Conservation (phyloP, 2,888 invertebrate genomes). For the Machimus rusticus region DNA sequence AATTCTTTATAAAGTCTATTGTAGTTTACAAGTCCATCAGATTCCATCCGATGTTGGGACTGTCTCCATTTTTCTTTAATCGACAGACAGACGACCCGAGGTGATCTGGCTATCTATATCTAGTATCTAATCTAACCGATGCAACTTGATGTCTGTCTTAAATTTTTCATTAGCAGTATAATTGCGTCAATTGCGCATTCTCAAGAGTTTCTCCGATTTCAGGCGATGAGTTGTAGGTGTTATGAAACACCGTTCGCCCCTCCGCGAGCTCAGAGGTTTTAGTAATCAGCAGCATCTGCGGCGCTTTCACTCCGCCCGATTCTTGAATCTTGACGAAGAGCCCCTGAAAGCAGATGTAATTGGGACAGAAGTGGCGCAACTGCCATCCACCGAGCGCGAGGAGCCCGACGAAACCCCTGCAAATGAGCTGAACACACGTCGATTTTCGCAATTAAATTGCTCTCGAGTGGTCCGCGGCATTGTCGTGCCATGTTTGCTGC, state of each 20-base stretch:
- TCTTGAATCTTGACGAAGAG: not conserved
- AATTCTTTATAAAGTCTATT: not conserved
- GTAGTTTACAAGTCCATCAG: not conserved
- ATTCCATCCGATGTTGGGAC: not conserved
- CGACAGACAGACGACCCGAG: not conserved
- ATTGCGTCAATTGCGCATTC: slow-evolving; percentile 4
- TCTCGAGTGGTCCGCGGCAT: not conserved
- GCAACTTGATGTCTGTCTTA: not conserved
- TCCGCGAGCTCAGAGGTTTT: not conserved
- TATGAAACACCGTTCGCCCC: not conserved
- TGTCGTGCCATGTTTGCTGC: not conserved
- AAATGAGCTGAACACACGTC: not conserved
- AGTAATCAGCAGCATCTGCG: not conserved
- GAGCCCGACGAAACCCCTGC: not conserved
- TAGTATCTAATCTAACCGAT: not conserved
- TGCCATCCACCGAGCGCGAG: not conserved
- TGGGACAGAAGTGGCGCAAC: not conserved
- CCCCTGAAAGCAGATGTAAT: slow-evolving; percentile 1
- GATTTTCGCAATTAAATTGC: slow-evolving; percentile 7
- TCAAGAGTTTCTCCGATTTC: not conserved
- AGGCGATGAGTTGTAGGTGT: not conserved
- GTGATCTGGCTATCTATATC: not conserved
- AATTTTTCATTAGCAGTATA: not conserved
- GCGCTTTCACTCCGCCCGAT: not conserved
- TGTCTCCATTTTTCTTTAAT: not conserved